Evolutionary conservation across 2,888 invertebrate species (phyloP).

Genomic region (Poecilobothrus nobilitatus): DNA sequence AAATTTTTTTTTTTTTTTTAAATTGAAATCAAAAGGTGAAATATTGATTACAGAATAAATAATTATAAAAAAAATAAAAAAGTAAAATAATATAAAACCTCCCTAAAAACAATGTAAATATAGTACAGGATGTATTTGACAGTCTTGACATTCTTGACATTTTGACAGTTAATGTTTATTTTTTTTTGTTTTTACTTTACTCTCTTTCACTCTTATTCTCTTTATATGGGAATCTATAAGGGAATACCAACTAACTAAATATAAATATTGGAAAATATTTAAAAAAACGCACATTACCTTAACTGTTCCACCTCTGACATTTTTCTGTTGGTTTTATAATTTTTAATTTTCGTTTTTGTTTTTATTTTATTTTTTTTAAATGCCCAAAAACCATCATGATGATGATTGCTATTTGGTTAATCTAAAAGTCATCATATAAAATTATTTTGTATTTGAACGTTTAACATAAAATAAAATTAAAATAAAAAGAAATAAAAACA

Average conservation of each 20-base stretch:
- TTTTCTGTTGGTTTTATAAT: background rate
- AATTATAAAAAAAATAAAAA: background rate
- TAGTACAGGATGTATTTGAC: background rate
- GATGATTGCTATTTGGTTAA: constrained; percentile 3
- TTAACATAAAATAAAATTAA: background rate
- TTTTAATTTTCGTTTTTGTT: background rate
- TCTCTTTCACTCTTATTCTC: background rate
- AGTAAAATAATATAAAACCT: background rate
- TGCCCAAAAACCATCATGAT: constrained; percentile 1
- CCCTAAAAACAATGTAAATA: constrained; percentile 1
- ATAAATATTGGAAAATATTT: too few relatives aligned
- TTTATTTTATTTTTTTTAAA: background rate
- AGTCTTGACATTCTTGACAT: constrained; percentile 1
- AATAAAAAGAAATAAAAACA: background rate
- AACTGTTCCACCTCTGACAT: constrained; percentile 6
- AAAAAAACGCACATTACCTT: background rate
- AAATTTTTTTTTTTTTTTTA: background rate
- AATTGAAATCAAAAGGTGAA: background rate
- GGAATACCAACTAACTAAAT: too few relatives aligned
- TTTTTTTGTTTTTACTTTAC: background rate
- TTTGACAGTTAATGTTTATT: background rate
- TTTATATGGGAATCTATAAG: too few relatives aligned
- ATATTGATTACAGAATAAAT: background rate
- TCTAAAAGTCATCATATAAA: constrained; percentile 6
- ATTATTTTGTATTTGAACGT: background rate